Evolutionary conservation across 2,113 vertebrate genomes (phyloP).

Genomic region (Alosa alosa): DNA sequence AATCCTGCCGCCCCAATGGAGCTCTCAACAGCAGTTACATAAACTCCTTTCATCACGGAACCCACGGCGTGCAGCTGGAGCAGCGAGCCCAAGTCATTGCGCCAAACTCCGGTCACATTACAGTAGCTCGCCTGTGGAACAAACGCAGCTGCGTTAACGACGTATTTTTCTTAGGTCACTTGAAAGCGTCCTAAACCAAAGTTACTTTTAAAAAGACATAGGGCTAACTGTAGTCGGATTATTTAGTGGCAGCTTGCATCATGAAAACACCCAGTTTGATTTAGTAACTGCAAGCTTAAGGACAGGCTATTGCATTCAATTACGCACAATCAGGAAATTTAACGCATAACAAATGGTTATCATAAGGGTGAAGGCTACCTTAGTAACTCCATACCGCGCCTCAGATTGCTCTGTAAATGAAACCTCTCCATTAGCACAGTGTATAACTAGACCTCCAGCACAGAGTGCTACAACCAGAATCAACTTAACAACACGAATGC

Average conservation of each 20-base stretch:
- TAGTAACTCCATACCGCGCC: not conserved
- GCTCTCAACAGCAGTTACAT: constrained; percentile 39
- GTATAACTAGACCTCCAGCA: not conserved
- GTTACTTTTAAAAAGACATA: not conserved
- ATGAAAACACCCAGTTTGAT: not conserved
- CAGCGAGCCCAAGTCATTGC: constrained; percentile 38
- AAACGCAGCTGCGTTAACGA: not conserved
- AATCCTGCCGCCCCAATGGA: constrained; percentile 24
- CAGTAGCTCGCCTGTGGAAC: not conserved
- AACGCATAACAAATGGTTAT: not conserved
- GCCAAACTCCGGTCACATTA: constrained; percentile 46
- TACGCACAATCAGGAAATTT: not conserved
- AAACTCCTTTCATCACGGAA: constrained; percentile 33
- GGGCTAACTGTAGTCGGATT: not conserved
- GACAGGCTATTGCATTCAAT: not conserved
- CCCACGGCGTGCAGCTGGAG: constrained; percentile 19
- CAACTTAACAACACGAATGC: not conserved
- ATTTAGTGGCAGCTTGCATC: not conserved
- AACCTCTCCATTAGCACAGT: not conserved
- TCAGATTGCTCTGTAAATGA: not conserved
- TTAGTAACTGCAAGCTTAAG: not conserved
- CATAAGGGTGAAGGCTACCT: not conserved
- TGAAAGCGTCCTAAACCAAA: not conserved
- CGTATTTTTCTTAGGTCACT: not conserved
- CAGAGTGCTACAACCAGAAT: not conserved